Base-by-base conservation (phyloP, 2,888 invertebrate genomes). In the Chelonus formosanus region DNA sequence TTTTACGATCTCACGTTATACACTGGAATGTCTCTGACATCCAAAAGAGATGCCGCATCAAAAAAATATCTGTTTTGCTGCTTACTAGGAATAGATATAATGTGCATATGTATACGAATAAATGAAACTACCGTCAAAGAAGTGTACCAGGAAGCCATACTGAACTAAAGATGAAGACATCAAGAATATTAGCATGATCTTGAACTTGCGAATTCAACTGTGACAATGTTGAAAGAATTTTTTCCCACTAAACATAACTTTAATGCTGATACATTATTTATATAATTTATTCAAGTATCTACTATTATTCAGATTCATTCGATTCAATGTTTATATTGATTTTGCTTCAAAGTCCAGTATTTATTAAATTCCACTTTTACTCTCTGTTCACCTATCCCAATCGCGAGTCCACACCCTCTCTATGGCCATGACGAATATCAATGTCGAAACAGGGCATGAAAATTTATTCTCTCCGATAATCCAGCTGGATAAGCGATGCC, bases 111-210 rank as follows among this genome's bases (percentile, higher is more conserved):
- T 61, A 47, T 40, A 43, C 52, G 7, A 10, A 53, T 48, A 53
- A 60, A 62, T 55, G 50, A 44, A 63, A 34, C 43, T 36, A 62
- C 67, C 67, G 68, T 65, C 56, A 65, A 69, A 62, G 67, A 67
- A 67, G 71, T 71, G 73, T 76, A 78, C 77, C 71, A 48, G 70
- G 76, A 76, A 78, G 67, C 67, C 66, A 62, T 65, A 67, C 73
- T 67, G 71, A 56, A 63, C 20, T n/a, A 57, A 44, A 43, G 31
- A 40, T 53, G 47, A 7, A 43, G 43, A 44, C 52, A 54, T 53
- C 35, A 52, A 40, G 50, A 44, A 10, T 34, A 53, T 52, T n/a
- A 31, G 7, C 34, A 52, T 48, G 48, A 20, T 48, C 10, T 52
- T 32, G 52, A 52, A 34, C 52, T 34, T 34, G 32, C 5, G 8